Conservation (phyloP, 2,797 vertebrate genomes). For the Toxotes lorentzi region DNA sequence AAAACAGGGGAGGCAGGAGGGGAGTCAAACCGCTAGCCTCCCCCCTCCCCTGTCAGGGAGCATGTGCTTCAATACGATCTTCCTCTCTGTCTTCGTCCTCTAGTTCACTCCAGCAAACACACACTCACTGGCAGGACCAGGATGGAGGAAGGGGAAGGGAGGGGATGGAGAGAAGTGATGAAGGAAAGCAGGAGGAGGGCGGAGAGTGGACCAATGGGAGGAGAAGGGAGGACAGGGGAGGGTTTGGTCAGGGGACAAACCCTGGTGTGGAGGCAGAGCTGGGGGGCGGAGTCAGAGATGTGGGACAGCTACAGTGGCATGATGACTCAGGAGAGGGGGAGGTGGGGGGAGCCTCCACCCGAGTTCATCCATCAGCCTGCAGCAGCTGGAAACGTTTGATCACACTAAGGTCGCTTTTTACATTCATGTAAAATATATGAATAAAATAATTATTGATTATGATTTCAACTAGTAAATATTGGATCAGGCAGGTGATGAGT, state of each 20-base stretch:
- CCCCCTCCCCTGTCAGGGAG: conserved; percentile 33
- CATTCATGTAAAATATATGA: too few relatives aligned
- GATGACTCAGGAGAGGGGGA: conserved; percentile 55
- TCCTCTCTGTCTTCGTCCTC: conserved; percentile 47
- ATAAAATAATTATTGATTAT: too few relatives aligned
- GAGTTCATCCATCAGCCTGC: conserved; percentile 6
- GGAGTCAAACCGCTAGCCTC: conserved; percentile 13
- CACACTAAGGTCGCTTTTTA: conserved; percentile 17
- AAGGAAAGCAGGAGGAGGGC: neutral
- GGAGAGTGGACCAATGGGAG: conserved; percentile 41
- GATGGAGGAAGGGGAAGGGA: conserved; percentile 51
- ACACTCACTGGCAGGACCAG: conserved; percentile 23
- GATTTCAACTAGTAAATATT: too few relatives aligned
- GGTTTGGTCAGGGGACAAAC: conserved; percentile 25
- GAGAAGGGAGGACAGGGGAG: conserved; percentile 29
- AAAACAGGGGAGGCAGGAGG: conserved; percentile 23
- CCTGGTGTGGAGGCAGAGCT: conserved; percentile 9
- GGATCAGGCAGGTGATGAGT: too few relatives aligned
- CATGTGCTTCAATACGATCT: conserved; percentile 32
- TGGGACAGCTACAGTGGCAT: conserved; percentile 32
- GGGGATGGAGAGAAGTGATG: conserved; percentile 25
- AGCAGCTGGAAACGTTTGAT: conserved; percentile 12
- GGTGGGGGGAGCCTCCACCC: conserved; percentile 17
- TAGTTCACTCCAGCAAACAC: conserved; percentile 17
- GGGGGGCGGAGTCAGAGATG: conserved; percentile 50